phyloP scores from a whole-genome alignment of 2,113 vertebrate genomes.

The Trogon melanurus region DNA sequence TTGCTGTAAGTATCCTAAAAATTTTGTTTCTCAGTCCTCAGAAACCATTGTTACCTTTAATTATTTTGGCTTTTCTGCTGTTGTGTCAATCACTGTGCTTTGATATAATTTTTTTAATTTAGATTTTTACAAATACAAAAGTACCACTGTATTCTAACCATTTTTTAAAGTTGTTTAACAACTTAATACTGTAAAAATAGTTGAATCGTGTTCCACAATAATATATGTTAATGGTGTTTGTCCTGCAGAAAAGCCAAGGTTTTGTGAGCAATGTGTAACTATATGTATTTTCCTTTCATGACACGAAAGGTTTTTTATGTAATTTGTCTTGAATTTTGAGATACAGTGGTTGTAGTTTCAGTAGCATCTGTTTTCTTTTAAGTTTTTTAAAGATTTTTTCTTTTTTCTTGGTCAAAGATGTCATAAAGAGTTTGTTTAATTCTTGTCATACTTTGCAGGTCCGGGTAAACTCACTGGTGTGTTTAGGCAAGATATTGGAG shows the following conservation, averaged over 20 bases:
- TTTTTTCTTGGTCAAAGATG: not conserved
- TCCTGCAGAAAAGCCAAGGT: not conserved
- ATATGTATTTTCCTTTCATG: not conserved
- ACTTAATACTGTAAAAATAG: not conserved
- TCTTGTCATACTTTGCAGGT: conserved; percentile 78
- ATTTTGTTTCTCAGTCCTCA: not conserved
- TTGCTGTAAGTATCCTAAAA: conserved; percentile 87
- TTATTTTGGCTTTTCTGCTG: not conserved
- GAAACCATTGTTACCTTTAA: not conserved
- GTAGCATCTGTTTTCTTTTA: not conserved
- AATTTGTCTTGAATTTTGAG: not conserved
- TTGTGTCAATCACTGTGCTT: not conserved
- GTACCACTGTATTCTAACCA: not conserved
- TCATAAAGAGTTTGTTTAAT: not conserved
- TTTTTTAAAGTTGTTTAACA: not conserved
- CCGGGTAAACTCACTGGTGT: conserved; percentile 96
- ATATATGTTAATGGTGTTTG: not conserved
- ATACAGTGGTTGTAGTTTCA: not conserved
- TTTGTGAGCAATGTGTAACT: not conserved
- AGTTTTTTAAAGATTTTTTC: not conserved
- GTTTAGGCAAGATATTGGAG: conserved; percentile 97
- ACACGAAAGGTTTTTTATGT: not conserved
- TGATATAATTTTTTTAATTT: not conserved
- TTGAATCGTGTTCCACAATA: not conserved
- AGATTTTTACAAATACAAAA: not conserved